phyloP scores from a whole-genome alignment of 2,797 vertebrate species.

The Ptychobarbus kaznakovi region DNA sequence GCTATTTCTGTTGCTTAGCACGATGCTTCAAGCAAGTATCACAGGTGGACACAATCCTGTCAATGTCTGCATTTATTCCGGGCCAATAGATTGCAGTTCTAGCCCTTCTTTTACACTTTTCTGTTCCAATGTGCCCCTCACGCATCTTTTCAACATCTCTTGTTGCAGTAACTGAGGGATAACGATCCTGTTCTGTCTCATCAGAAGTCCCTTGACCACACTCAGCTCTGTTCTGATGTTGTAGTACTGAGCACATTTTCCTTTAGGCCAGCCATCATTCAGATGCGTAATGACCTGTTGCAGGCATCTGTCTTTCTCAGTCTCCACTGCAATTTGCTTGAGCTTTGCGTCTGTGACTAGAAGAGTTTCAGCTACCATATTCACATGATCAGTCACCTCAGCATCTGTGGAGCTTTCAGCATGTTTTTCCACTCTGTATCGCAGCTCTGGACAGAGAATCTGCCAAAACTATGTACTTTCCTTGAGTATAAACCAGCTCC shows the following conservation, averaged over 20 bases:
- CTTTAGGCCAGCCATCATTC: not conserved
- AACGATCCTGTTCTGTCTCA: too few relatives aligned
- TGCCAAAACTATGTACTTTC: slow-evolving; percentile 17
- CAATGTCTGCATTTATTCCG: slow-evolving; percentile 36
- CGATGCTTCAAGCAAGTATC: slow-evolving; percentile 46
- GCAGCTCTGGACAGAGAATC: slow-evolving; percentile 27
- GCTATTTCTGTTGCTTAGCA: slow-evolving; percentile 36
- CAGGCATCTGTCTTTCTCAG: not conserved
- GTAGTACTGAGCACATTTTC: not conserved
- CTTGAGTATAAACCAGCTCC: slow-evolving; percentile 3
- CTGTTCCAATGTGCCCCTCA: too few relatives aligned
- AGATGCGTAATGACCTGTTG: not conserved
- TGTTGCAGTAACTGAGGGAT: too few relatives aligned
- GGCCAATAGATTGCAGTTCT: slow-evolving; percentile 22
- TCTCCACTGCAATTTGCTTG: slow-evolving; percentile 10
- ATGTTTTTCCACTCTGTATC: not conserved
- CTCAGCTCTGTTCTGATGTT: too few relatives aligned
- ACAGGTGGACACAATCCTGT: slow-evolving; percentile 41
- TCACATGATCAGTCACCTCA: slow-evolving; percentile 8
- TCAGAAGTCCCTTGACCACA: too few relatives aligned
- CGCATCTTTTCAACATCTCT: too few relatives aligned
- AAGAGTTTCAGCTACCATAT: slow-evolving; percentile 13
- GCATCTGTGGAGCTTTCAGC: not conserved
- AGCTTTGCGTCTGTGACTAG: not conserved
- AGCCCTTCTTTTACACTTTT: not conserved